A percentile compares a stretch with the other conserved stretches of the same genome.
These are phyloP conservation scores for Perca flavescens DNA, from an alignment of 2,113 vertebrate genomes.

Conservation along the genomic window DNA sequence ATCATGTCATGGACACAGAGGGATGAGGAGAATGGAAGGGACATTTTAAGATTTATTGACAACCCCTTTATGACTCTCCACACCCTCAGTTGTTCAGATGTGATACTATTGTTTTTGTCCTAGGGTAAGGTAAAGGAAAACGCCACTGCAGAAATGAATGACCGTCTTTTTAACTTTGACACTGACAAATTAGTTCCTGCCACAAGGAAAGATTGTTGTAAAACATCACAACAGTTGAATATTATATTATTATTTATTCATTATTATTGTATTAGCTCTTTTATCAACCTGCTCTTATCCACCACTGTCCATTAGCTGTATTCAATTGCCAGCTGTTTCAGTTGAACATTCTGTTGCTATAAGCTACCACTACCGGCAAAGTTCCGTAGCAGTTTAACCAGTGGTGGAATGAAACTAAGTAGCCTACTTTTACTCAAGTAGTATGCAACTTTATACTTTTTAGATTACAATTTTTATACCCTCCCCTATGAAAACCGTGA, in stretches of 20 bases:
- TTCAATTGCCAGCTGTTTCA: not conserved
- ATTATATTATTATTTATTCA: no score
- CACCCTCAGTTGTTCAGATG: constrained; percentile 28
- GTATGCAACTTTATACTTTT: no score
- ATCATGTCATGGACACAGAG: constrained; percentile 40
- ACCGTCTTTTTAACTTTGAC: constrained; percentile 5
- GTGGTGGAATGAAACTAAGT: not conserved
- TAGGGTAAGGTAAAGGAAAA: not conserved
- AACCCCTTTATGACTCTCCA: constrained; percentile 18
- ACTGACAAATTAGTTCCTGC: constrained; percentile 15
- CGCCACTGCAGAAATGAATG: not conserved
- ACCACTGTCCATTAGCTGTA: not conserved
- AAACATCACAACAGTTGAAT: not conserved
- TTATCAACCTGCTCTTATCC: not conserved
- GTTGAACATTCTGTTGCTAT: not conserved
- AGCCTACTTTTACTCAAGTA: no score
- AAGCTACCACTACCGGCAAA: not conserved
- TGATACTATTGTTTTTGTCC: constrained; percentile 7
- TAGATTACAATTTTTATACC: no score
- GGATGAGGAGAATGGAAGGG: constrained; percentile 13
- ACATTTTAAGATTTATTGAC: constrained; percentile 14
- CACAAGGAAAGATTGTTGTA: not conserved
- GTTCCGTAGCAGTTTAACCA: not conserved
- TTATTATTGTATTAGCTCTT: constrained; percentile 9
- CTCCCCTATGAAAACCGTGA: not conserved